Evolutionary conservation across 2,113 vertebrate species (phyloP), one percentile per base, ranked within the genome.

Genomic region (Scomber japonicus): DNA sequence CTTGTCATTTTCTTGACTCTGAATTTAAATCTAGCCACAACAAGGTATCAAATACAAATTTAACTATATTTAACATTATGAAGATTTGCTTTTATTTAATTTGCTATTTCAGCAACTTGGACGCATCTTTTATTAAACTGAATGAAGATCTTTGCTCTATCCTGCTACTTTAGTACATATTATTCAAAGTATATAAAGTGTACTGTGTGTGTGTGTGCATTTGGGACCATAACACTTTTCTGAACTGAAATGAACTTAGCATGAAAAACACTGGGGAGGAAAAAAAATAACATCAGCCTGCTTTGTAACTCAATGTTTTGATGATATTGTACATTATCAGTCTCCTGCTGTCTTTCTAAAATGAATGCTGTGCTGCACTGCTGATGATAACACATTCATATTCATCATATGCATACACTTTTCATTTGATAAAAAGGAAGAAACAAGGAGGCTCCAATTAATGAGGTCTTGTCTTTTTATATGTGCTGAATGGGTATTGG

Each of bases 311-410:
- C 13, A 56, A 5, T 74, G 35, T 67, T 73, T 70, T 63, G 30
- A 75, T 72, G 30, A 73, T 49, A 24, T 4, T 50, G 54, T 50
- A 31, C 35, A 67, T 44, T 69, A 70, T 72, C 75, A 80, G 14
- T 54, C n/a, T 55, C 19, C 31, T 35, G 17, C 31, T 54, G 66
- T 60, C 40, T 19, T 11, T 48, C 31, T 48, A 3, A 5, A 48
- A 62, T 63, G 30, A 40, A 30, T 59, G 49, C 61, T 50, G 30
- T 15, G 9, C 55, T 76, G 69, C 10, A 7, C 45, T 70, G 16
- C 12, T 15, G 7, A 21, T 53, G 55, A 86, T 79, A 75, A 82
- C 60, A 35, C 46, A 53, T 27, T 56, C 66, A 49, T 14, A 64
- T 53, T 69, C 19, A 24, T 56, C 15, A 2, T 14, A 21, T 27